Evolutionary conservation across 2,113 vertebrate genomes (phyloP).

Genomic region (Bubalus kerabau): DNA sequence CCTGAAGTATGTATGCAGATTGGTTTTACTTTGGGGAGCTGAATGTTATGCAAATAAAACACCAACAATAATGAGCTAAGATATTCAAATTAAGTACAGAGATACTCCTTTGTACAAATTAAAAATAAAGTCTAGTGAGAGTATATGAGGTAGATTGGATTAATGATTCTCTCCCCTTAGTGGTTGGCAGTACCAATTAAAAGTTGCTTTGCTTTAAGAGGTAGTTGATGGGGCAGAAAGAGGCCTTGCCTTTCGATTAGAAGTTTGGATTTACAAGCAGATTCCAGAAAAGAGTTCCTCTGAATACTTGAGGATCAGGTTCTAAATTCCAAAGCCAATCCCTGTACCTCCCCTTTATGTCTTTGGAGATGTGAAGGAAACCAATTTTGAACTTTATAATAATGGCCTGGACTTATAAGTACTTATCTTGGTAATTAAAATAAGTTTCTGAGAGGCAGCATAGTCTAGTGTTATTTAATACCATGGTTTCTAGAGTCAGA

Average conservation of each 20-base stretch:
- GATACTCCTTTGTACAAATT: not conserved
- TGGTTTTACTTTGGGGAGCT: not conserved
- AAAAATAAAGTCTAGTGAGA: not conserved
- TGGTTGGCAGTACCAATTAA: not conserved
- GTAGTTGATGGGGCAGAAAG: not conserved
- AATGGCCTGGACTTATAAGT: not conserved
- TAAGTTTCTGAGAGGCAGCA: not conserved
- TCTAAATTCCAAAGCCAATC: conserved; percentile 23
- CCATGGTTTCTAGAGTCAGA: not conserved
- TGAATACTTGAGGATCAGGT: not conserved
- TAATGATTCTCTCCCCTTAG: not conserved
- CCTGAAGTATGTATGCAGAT: not conserved
- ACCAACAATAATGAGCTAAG: not conserved
- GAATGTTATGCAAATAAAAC: not conserved
- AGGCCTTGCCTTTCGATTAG: conserved; percentile 6
- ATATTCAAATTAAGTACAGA: not conserved
- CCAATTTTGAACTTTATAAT: conserved; percentile 30
- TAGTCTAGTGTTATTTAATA: not conserved
- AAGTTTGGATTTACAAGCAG: not conserved
- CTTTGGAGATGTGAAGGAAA: not conserved
- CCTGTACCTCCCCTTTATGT: not conserved
- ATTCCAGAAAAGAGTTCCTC: not conserved
- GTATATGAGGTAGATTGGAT: not conserved
- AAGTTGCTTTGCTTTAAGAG: not conserved
- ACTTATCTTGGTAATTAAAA: conserved; percentile 11